Evolutionary conservation across 2,797 vertebrate species (phyloP).

Genomic region (Cephalopachus bancanus): DNA sequence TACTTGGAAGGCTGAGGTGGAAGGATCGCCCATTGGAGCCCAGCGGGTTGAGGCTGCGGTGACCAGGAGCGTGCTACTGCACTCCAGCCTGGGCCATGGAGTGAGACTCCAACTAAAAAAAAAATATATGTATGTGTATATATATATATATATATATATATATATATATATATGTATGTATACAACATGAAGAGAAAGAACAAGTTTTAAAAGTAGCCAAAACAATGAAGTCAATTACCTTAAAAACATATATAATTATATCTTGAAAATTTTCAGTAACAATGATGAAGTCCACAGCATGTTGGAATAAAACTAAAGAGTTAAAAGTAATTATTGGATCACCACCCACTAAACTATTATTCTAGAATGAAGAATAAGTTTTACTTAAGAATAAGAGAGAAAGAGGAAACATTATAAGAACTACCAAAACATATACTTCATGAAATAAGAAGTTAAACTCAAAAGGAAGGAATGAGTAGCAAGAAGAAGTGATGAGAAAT

Average conservation of each 20-base stretch:
- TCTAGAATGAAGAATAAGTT: background rate
- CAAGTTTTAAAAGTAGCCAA: background rate
- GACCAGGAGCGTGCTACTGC: too few relatives aligned
- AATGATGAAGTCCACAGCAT: background rate
- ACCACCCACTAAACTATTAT: background rate
- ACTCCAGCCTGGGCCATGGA: too few relatives aligned
- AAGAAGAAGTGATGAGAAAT: background rate
- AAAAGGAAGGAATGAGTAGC: background rate
- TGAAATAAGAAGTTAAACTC: background rate
- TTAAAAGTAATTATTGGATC: conserved; percentile 32
- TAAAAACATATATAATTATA: background rate
- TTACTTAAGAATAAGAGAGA: conserved; percentile 18
- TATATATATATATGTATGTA: too few relatives aligned
- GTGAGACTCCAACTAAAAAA: too few relatives aligned
- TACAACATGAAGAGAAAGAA: background rate
- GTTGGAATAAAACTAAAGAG: background rate
- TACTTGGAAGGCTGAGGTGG: too few relatives aligned
- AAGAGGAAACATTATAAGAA: background rate
- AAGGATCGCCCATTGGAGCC: too few relatives aligned
- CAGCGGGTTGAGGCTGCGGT: too few relatives aligned
- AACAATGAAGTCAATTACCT: background rate
- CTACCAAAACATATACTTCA: background rate
- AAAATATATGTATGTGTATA: too few relatives aligned
- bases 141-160: too few relatives aligned
- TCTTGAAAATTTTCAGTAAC: conserved; percentile 8